Evolutionary conservation across 2,888 invertebrate genomes (phyloP), one percentile per base, ranked within the genome.

Genomic region (Stratiomys singularior): DNA sequence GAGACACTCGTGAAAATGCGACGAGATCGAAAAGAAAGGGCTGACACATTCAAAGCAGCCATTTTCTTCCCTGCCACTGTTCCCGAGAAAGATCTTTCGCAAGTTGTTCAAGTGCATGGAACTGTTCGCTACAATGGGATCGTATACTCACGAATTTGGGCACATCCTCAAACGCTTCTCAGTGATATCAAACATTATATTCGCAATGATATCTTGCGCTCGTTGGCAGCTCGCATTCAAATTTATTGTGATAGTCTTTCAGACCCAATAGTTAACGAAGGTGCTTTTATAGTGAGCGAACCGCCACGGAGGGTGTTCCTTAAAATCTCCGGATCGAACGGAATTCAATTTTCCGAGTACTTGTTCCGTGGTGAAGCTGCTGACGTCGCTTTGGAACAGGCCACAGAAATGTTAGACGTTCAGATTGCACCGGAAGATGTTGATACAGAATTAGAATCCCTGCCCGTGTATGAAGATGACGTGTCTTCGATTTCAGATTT

Each of bases 161-260:
- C 96, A 81, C 92, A 93, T 84, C 91, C 93, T 13, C 93, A 93
- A 84, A 92, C 93, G 2, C 93, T 92, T 1, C 90, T 96, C 30
- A 88, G 88, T 67, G 93, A 94, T 84, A 93, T 93, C 0, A 90
- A 92, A 27, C 86, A 88, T 81, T 94, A 94, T 25, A 89, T 97
- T 13, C 93, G 93, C 83, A 92, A 94, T 84, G 97, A 98, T 84
- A 91, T 97, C 27, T 89, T 96, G 80, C 89, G 97, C 78, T 97
- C 97, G 76, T 87, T 97, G 78, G 91, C 93, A 13, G 93, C 96
- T 13, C 89, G 97, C 80, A 91, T 97, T 84, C 96, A 96, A 83
- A 94, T 97, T 90, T 95, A 97, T 84, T 96, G 96, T 89, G 97
- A 97, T 87, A 96, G 96, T 77, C 88, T 97, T 76, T 94, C 96